These are phyloP conservation scores for Pangasianodon hypophthalmus DNA, from an alignment of 2,113 vertebrate genomes.

Conservation along the genomic window DNA sequence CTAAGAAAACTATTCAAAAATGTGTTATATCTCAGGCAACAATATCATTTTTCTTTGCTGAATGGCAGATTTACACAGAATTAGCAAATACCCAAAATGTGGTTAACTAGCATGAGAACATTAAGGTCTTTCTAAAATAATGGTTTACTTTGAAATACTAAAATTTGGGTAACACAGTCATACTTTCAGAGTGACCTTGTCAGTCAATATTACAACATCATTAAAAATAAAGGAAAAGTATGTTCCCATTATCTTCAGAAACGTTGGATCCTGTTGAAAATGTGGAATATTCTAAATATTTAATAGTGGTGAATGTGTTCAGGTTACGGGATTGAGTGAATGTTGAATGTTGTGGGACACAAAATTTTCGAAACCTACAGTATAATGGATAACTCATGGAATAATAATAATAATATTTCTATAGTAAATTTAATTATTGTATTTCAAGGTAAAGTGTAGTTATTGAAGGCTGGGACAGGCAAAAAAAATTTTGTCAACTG, in stretches of 20 bases:
- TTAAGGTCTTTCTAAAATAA: not conserved
- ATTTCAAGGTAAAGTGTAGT: too few relatives aligned
- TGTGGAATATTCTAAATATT: not conserved
- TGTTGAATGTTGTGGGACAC: not conserved
- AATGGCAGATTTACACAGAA: not conserved
- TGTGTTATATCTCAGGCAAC: too few relatives aligned
- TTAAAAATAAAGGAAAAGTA: not conserved
- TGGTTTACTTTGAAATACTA: too few relatives aligned
- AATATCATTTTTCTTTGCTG: not conserved
- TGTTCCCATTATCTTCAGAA: not conserved
- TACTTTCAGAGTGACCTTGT: too few relatives aligned
- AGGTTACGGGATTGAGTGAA: not conserved
- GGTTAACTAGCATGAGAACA: not conserved
- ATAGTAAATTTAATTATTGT: too few relatives aligned
- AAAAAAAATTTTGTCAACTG: too few relatives aligned
- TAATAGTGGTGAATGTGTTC: not conserved
- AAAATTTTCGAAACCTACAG: not conserved
- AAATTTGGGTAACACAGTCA: too few relatives aligned
- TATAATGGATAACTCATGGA: not conserved
- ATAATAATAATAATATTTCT: too few relatives aligned
- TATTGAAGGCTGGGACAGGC: too few relatives aligned
- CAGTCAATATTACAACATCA: not conserved
- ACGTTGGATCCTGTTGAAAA: too few relatives aligned
- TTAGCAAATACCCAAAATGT: not conserved
- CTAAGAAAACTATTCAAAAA: too few relatives aligned